Base-by-base conservation (phyloP, 2,113 vertebrate genomes). In the Corydoras maculifer region DNA sequence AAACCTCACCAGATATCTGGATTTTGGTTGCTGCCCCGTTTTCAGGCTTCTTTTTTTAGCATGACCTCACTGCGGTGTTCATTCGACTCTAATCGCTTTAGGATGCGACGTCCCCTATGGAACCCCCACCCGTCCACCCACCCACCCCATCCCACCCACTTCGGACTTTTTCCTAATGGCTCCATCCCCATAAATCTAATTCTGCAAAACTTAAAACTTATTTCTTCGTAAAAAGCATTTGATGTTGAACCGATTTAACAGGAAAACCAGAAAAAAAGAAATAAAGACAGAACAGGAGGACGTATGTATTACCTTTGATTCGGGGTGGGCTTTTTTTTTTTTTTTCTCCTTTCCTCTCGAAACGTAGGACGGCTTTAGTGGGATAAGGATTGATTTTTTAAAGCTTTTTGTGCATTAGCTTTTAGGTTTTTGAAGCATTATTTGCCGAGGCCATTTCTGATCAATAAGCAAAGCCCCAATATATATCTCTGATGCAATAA, bases 351-450 rank as follows among this genome's bases (percentile, higher is more conserved):
- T 57, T 89, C 88, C 89, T 89, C 82, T 79, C 75, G 82, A 85
- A 86, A 84, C 87, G 87, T 85, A 84, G 82, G 82, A 68, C 68
- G 29, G 84, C 86, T 87, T 84, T 87, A 90, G 88, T 87, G 85
- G 81, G 88, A 90, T 88, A 88, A 89, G 87, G 85, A 91, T 90
- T 91, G 89, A 90, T 90, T 89, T 90, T 91, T 69, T 60, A 25
- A 81, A 81, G 86, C 86, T 87, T 88, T 91, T 90, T 86, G 89
- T 90, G 88, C 90, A 89, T 90, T 90, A 90, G 88, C 87, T 85
- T 89, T 90, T 86, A 90, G 83, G 88, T 89, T 88, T 57, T 69
- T 82, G 78, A 87, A 86, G 90, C 88, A 83, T 82, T 89, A 89
- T 90, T 91, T 90, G 86, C 84, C 73, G 85, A 84, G 87, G 83